Conservation (phyloP, 2,888 invertebrate genomes). For the Tiliacea citrago region DNA sequence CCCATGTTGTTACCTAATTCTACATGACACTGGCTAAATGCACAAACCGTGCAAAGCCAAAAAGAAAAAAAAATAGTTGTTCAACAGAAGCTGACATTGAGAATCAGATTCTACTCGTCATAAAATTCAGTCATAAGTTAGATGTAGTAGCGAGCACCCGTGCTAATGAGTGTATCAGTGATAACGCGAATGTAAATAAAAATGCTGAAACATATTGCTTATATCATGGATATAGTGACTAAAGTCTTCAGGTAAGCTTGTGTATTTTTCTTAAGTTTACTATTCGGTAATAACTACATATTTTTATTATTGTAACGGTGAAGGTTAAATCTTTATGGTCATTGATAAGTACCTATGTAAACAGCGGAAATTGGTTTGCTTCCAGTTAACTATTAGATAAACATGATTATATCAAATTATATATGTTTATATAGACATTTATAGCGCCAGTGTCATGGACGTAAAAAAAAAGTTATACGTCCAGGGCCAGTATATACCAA, state of each 20-base stretch:
- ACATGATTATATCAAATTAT: slow-evolving; percentile 32
- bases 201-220: slow-evolving; percentile 20
- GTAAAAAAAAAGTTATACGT: no score
- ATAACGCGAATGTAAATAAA: slow-evolving; percentile 39
- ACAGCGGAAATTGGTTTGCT: slow-evolving; percentile 50
- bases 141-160: slow-evolving; percentile 8
- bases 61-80: slow-evolving; percentile 6
- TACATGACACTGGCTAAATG: no score
- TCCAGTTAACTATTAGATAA: slow-evolving; percentile 32
- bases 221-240: slow-evolving; percentile 23
- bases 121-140: slow-evolving; percentile 29
- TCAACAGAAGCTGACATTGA: slow-evolving; percentile 50
- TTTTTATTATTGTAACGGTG: background rate
- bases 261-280: background rate
- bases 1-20: no score
- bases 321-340: slow-evolving; percentile 34
- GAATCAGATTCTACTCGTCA: slow-evolving; percentile 7
- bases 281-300: background rate
- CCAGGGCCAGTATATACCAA: background rate
- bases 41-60: no score
- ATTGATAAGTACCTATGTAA: slow-evolving; percentile 45
- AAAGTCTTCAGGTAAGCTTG: slow-evolving; percentile 45
- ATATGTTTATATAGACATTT: no score
- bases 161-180: slow-evolving; percentile 29
- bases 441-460: no score